Evolutionary conservation across 2,888 invertebrate species (phyloP).

Genomic region (Sphecodes monilicornis): DNA sequence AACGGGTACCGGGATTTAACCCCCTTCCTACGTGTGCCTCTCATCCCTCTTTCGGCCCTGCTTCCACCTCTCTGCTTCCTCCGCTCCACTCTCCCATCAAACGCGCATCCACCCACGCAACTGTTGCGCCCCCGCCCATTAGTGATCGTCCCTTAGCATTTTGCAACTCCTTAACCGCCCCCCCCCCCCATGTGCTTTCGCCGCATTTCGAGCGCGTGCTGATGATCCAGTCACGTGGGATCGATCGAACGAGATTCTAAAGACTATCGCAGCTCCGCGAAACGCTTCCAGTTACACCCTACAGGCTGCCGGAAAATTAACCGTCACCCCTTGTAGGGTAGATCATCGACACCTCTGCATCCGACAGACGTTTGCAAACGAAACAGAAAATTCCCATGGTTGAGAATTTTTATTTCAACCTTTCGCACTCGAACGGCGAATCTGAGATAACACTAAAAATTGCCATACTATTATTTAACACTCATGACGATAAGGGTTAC

Average conservation of each 20-base stretch:
- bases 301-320: no score
- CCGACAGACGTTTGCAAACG: no score
- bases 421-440: no score
- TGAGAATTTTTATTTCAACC: no score
- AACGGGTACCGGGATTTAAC: slow-evolving; percentile 73
- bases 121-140: slow-evolving; percentile 82
- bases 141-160: slow-evolving; percentile 67
- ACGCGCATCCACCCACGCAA: slow-evolving; percentile 83
- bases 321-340: no score
- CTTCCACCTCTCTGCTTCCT: slow-evolving; percentile 58
- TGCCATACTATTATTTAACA: no score
- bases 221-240: slow-evolving; percentile 57
- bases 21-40: slow-evolving; percentile 67
- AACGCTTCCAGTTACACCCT: not conserved
- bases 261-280: not conserved
- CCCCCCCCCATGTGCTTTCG: not conserved
- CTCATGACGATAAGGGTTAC: no score
- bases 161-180: slow-evolving; percentile 43
- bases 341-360: no score
- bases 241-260: slow-evolving; percentile 50
- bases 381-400: no score
- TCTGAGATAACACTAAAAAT: no score
- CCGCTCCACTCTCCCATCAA: slow-evolving; percentile 73
- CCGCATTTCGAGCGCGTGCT: slow-evolving; percentile 39
- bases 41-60: slow-evolving; percentile 64